Percentiles rank a stretch among this genome's conserved stretches.
Evolutionary conservation across 2,113 vertebrate species (phyloP).

Genomic region (Hiodon tergisus): DNA sequence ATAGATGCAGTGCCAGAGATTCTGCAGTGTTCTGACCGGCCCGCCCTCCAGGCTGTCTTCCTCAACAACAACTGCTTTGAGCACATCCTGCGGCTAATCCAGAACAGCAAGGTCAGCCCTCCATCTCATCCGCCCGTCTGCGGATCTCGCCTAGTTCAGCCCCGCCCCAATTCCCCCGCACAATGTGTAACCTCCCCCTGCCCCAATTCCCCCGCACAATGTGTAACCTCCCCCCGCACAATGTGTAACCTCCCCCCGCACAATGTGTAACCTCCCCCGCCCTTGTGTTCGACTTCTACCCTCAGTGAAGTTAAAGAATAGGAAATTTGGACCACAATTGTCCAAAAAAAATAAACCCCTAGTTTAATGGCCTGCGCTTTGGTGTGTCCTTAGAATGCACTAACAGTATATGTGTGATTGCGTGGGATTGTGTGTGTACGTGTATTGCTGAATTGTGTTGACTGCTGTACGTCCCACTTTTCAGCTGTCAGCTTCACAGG

Average conservation of each 20-base stretch:
- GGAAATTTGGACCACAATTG: too few relatives aligned
- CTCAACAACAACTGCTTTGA: conserved; percentile 99
- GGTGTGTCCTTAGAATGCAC: too few relatives aligned
- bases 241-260: not conserved
- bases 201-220: not conserved
- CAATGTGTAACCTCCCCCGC: too few relatives aligned
- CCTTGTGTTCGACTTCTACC: too few relatives aligned
- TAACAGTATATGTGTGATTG: too few relatives aligned
- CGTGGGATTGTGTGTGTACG: too few relatives aligned
- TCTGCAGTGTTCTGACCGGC: conserved; percentile 83
- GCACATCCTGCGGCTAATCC: conserved; percentile 90
- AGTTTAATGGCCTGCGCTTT: too few relatives aligned
- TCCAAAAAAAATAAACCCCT: too few relatives aligned
- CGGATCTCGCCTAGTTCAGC: not conserved
- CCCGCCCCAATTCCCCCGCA: not conserved
- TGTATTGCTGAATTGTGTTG: not conserved
- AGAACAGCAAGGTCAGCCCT: conserved; percentile 89
- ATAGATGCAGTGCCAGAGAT: conserved; percentile 86
- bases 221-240: not conserved
- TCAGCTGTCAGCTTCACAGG: too few relatives aligned
- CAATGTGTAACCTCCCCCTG: not conserved
- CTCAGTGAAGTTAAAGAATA: too few relatives aligned
- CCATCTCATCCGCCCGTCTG: not conserved
- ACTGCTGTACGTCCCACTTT: not conserved
- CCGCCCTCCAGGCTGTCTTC: conserved; percentile 85